Percentiles rank a stretch among this genome's conserved stretches.
These are phyloP conservation scores for Helarctos malayanus DNA, from an alignment of 2,797 vertebrate species.

Conservation along the genomic window DNA sequence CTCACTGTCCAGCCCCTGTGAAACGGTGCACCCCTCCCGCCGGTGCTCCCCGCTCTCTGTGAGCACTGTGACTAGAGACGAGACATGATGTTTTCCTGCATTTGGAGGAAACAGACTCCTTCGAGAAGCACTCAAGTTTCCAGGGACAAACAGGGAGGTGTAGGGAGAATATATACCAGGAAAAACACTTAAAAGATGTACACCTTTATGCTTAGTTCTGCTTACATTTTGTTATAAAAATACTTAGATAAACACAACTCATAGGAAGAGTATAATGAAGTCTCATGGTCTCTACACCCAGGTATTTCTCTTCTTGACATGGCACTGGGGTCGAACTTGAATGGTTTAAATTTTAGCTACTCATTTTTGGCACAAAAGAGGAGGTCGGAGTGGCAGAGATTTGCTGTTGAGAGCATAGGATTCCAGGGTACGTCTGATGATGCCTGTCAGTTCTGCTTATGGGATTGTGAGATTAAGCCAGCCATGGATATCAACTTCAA, in stretches of 20 bases:
- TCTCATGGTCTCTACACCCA: not conserved
- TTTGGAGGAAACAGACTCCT: conserved; percentile 71
- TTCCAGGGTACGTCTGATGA: not conserved
- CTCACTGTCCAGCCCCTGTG: conserved; percentile 48
- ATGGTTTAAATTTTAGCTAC: not conserved
- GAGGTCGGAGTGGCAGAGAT: not conserved
- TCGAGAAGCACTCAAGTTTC: not conserved
- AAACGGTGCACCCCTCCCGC: conserved; percentile 39
- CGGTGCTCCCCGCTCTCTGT: not conserved
- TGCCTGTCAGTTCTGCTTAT: not conserved
- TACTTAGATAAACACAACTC: not conserved
- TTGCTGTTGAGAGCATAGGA: not conserved
- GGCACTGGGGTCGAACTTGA: not conserved
- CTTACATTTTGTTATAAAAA: not conserved
- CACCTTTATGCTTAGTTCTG: not conserved
- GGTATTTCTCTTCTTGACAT: not conserved
- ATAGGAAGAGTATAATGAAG: not conserved
- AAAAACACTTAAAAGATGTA: conserved; percentile 9
- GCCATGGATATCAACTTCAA: not conserved
- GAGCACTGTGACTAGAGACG: not conserved
- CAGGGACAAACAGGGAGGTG: conserved; percentile 21
- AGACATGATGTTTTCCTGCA: conserved; percentile 74
- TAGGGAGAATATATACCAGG: not conserved
- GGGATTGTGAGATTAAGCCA: not conserved
- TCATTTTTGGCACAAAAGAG: not conserved